These are phyloP conservation scores for Caenorhabditis sinica DNA, from an alignment of 2,888 invertebrate species.

Conservation along the genomic window DNA sequence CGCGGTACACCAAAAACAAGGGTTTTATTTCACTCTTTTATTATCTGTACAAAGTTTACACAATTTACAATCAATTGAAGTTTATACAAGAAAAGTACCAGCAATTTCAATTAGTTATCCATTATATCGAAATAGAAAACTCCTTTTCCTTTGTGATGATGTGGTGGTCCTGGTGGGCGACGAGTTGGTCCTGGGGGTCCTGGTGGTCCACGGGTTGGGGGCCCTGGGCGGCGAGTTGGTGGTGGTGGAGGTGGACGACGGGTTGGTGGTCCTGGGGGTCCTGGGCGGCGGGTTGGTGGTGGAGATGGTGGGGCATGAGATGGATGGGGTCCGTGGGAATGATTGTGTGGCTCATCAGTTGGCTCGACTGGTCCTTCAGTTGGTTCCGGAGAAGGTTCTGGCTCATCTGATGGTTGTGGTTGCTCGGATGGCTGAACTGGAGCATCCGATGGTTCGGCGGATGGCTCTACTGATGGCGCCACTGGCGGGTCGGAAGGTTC, in stretches of 20 bases:
- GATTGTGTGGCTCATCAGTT: neutral
- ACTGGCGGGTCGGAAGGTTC: constrained; percentile 7
- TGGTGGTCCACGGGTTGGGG: constrained; percentile 34
- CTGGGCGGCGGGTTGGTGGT: constrained; percentile 45
- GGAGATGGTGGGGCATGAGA: constrained; percentile 26
- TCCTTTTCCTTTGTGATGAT: constrained; percentile 13
- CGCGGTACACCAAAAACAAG: neutral
- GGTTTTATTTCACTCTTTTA: constrained; percentile 9
- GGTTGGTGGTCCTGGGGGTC: constrained; percentile 50
- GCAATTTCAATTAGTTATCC: neutral
- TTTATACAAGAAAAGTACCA: neutral
- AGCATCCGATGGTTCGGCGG: neutral
- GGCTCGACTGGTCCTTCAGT: constrained; percentile 13
- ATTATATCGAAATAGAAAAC: neutral
- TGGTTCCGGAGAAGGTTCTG: constrained; percentile 13
- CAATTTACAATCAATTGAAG: constrained; percentile 20
- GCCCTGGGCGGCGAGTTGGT: constrained; percentile 17
- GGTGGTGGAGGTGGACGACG: constrained; percentile 35
- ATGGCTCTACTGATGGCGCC: constrained; percentile 4
- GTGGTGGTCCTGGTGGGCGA: neutral
- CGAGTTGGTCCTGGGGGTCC: constrained; percentile 18
- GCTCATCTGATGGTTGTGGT: constrained; percentile 13
- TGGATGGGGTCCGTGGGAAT: constrained; percentile 26
- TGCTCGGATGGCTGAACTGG: constrained; percentile 1
- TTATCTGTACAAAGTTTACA: neutral